Base-by-base conservation (phyloP, 2,113 vertebrate species). In the Psittacus erithacus region DNA sequence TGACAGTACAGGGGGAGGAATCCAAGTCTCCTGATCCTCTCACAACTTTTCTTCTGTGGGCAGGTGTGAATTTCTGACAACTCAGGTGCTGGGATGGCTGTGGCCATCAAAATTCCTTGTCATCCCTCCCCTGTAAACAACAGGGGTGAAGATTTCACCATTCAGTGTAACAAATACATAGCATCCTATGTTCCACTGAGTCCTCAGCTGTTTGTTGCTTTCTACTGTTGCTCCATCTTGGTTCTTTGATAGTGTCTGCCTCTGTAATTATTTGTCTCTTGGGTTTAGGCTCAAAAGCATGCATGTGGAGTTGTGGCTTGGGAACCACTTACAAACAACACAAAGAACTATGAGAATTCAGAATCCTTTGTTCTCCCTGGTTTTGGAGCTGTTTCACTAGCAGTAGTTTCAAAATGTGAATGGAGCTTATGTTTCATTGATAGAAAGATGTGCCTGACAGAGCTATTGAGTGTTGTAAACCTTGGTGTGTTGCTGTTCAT, bases 351-450 rank as follows among this genome's bases (percentile, higher is more conserved):
- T 60, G 73, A 88, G 76, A 86, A 84, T 78, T 90, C 35, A 4
- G 5, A 23, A 19, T 88, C 76, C 86, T 92, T 95, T 93, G 60
- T 90, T 90, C 62, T 91, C 44, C 35, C 2, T 75, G 7, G 1
- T 75, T 93, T 88, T 84, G 53, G 68, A 94, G n/a, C 57, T 88
- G 5, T 81, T 77, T 59, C 27, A 63, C 35, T 52, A 64, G n/a
- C 47, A 94, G 47, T 65, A 91, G 27, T 94, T 93, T 93, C 44
- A 92, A 84, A 94, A 75, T 38, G 73, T 95, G 93, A 95, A 95
- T 91, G 91, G 62, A 92, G 31, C 41, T 95, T 73, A 65, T 62
- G 39, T 89, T 91, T 89, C 74, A 46, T 95, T 91, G 89, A 85
- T 60, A 92, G 76, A 52, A 95, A 62, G 73, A 62, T 71, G 65